A percentile compares a stretch with the other conserved stretches of the same genome.
Evolutionary conservation across 2,888 invertebrate species (phyloP).

Genomic region (Meloe dianella): DNA sequence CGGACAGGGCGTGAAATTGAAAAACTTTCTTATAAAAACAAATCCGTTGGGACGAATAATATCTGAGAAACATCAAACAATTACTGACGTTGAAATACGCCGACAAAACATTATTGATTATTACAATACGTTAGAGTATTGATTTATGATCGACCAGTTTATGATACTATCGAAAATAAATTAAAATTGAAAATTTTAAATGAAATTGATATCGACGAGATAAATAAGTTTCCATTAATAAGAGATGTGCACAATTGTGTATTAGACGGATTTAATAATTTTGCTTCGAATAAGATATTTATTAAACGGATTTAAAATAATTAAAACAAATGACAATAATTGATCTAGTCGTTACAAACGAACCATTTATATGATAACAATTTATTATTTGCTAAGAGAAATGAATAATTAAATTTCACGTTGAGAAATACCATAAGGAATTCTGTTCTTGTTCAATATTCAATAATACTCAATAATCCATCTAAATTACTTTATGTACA

Average conservation of each 20-base stretch:
- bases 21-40: conserved; percentile 57
- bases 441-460: background rate
- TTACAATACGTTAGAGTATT: conserved; percentile 14
- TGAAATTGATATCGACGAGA: background rate
- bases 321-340: background rate
- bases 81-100: conserved; percentile 39
- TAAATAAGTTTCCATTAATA: background rate
- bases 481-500: too few species aligned
- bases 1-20: conserved; percentile 58
- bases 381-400: background rate
- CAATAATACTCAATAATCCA: too few species aligned
- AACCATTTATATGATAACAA: background rate
- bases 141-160: background rate
- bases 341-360: background rate
- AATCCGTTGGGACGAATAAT: conserved; percentile 46
- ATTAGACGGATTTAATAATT: conserved; percentile 10
- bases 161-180: background rate
- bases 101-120: conserved; percentile 20
- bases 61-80: conserved; percentile 53
- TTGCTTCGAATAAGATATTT: background rate
- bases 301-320: background rate
- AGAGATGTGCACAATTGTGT: background rate
- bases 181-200: background rate
- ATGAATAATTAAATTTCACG: background rate
- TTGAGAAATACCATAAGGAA: background rate